Percentiles rank a stretch among this genome's conserved stretches.
These are phyloP conservation scores for Hydrozoanthus gracilis DNA, from an alignment of 92 coral and sea anemone genomes.

Conservation along the genomic window DNA sequence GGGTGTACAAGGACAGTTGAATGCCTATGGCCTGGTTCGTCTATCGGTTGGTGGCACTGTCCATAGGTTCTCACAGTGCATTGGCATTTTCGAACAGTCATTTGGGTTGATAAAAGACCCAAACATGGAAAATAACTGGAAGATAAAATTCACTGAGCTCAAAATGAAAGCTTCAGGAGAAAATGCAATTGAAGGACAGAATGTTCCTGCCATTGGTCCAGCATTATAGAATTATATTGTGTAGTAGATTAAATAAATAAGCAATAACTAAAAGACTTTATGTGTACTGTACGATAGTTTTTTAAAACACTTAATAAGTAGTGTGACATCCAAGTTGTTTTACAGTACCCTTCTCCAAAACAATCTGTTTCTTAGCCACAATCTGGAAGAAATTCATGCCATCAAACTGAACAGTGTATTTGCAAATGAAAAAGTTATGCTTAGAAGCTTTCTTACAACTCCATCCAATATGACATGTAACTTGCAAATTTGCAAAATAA, in stretches of 20 bases:
- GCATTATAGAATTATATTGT: not conserved
- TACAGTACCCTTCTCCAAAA: too few relatives aligned
- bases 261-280: not conserved
- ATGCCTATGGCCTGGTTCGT: slow-evolving; percentile 86
- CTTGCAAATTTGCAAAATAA: too few relatives aligned
- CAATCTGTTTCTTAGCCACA: too few relatives aligned
- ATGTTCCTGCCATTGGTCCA: slow-evolving; percentile 35
- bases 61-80: slow-evolving; percentile 76
- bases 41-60: slow-evolving; percentile 92
- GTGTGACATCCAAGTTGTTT: too few relatives aligned
- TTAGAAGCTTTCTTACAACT: too few relatives aligned
- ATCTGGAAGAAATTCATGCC: too few relatives aligned
- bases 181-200: slow-evolving; percentile 55
- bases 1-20: slow-evolving; percentile 76
- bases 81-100: slow-evolving; percentile 95
- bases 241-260: too few relatives aligned
- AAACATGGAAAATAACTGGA: slow-evolving; percentile 89
- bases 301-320: too few relatives aligned
- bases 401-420: too few relatives aligned
- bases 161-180: slow-evolving; percentile 79
- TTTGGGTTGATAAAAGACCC: slow-evolving; percentile 97
- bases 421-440: too few relatives aligned
- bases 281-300: too few relatives aligned
- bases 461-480: too few relatives aligned
- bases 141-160: slow-evolving; percentile 91